phyloP scores from a whole-genome alignment of 2,797 vertebrate genomes.

The Enteromius treurensis region DNA sequence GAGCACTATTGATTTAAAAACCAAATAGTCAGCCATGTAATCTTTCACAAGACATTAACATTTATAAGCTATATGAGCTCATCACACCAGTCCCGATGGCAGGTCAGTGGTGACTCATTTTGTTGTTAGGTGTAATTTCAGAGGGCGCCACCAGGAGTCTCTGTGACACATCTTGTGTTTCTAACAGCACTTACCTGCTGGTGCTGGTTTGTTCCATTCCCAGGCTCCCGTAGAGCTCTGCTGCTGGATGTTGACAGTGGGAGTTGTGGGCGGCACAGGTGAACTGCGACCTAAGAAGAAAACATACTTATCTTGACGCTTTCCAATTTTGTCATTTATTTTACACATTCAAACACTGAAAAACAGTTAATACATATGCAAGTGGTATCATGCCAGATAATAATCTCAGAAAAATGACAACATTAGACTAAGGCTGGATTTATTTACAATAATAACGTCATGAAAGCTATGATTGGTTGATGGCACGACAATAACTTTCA shows the following conservation, averaged over 20 bases:
- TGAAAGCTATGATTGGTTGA: background rate
- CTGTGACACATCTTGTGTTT: background rate
- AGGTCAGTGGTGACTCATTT: slow-evolving; percentile 25
- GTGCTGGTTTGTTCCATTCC: slow-evolving; percentile 90
- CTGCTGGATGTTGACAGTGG: slow-evolving; percentile 93
- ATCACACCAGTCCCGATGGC: slow-evolving; percentile 32
- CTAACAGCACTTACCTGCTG: slow-evolving; percentile 71
- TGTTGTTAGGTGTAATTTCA: slow-evolving; percentile 42
- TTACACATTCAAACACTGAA: background rate
- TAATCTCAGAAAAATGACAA: background rate
- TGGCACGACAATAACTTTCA: background rate
- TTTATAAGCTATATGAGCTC: slow-evolving; percentile 33
- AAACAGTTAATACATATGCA: background rate
- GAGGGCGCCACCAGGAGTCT: slow-evolving; percentile 50
- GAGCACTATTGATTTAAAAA: slow-evolving; percentile 2
- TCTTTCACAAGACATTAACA: slow-evolving; percentile 26
- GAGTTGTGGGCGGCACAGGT: slow-evolving; percentile 82
- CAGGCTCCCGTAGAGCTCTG: slow-evolving; percentile 88
- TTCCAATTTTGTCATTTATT: background rate
- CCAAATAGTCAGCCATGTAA: background rate
- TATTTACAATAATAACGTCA: background rate
- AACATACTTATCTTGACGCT: background rate
- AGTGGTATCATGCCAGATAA: background rate
- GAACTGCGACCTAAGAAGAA: slow-evolving; percentile 75
- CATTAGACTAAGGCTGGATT: background rate